These are phyloP conservation scores for Neoarius graeffei DNA, from an alignment of 2,113 vertebrate genomes.

Conservation along the genomic window DNA sequence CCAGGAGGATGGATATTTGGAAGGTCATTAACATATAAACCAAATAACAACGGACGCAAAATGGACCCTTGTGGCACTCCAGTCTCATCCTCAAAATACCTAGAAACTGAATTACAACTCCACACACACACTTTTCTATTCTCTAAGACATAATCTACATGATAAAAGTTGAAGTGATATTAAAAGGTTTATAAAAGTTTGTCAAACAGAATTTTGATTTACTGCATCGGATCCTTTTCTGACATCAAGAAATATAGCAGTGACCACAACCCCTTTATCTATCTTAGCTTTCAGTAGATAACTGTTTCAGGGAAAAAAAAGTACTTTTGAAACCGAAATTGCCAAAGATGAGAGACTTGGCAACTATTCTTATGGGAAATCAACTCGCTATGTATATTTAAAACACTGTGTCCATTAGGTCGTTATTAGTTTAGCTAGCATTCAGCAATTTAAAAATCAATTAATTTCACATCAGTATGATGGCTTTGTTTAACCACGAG, in stretches of 20 bases:
- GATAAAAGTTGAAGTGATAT: neutral
- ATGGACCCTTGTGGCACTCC: neutral
- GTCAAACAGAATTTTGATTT: neutral
- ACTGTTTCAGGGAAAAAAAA: neutral
- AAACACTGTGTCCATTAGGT: too few relatives aligned
- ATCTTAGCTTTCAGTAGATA: neutral
- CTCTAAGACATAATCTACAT: neutral
- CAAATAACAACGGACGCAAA: neutral
- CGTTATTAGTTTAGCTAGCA: neutral
- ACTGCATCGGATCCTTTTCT: too few relatives aligned
- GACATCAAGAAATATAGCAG: too few relatives aligned
- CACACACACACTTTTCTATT: neutral
- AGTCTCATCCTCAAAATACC: neutral
- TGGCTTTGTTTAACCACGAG: neutral
- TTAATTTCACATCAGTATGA: neutral
- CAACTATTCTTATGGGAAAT: too few relatives aligned
- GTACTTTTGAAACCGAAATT: neutral
- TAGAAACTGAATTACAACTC: neutral
- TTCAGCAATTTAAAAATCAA: neutral
- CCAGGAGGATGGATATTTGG: neutral
- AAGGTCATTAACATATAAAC: neutral
- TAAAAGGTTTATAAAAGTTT: neutral
- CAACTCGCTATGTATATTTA: too few relatives aligned
- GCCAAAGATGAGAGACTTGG: neutral
- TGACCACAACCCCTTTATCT: neutral